Conservation (phyloP, 2,797 vertebrate genomes). For the Sebastes cheni region DNA sequence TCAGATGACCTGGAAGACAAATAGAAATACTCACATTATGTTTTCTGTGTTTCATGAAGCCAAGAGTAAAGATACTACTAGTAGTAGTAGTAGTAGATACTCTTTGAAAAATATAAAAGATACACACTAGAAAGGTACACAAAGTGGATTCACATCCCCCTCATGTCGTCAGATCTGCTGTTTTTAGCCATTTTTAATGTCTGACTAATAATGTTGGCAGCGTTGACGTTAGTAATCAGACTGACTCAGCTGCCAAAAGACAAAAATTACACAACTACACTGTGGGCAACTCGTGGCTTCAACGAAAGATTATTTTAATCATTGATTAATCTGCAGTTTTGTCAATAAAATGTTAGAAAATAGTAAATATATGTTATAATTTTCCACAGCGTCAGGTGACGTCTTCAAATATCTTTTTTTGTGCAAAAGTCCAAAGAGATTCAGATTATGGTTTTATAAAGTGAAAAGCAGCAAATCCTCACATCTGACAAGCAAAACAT, state of each 20-base stretch:
- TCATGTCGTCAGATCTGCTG: background rate
- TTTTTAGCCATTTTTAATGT: background rate
- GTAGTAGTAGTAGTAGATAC: no score
- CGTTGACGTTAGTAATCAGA: background rate
- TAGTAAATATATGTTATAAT: background rate
- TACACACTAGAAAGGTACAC: background rate
- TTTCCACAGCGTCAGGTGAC: background rate
- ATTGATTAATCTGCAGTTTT: background rate
- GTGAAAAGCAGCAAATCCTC: no score
- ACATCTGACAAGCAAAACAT: no score
- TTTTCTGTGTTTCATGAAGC: background rate
- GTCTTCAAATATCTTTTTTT: no score
- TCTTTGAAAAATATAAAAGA: background rate
- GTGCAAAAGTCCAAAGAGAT: no score
- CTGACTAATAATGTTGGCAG: background rate
- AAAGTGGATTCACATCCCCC: background rate
- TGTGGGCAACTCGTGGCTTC: background rate
- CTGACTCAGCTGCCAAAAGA: background rate
- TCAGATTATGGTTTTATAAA: no score
- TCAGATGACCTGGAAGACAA: constrained; percentile 81
- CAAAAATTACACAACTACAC: background rate
- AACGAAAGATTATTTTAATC: background rate
- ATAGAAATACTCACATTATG: background rate
- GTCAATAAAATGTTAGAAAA: background rate
- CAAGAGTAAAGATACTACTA: background rate